Percentiles rank a stretch among this genome's conserved stretches.
Conservation (phyloP, 2,888 invertebrate species). For the Heterodera filipjevi region DNA sequence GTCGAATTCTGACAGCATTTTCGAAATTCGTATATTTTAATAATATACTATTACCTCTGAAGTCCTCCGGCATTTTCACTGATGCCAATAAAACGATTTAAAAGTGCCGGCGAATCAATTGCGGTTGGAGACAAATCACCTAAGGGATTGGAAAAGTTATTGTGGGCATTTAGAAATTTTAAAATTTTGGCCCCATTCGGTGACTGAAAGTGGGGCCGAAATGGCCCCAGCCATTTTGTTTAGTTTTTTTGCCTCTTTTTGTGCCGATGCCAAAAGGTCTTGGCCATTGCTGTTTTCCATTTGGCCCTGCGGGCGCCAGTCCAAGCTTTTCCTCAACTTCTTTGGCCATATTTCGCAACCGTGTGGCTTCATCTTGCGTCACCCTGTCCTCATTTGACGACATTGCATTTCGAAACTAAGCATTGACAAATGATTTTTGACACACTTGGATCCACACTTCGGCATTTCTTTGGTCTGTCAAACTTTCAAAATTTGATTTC, state of each 20-base stretch:
- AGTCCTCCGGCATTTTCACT: neutral
- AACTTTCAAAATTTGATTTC: no score
- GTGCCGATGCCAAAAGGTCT: neutral
- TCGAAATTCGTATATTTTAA: neutral
- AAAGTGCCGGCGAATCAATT: neutral
- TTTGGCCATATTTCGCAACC: neutral
- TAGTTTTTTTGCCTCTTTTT: neutral
- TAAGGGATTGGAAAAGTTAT: neutral
- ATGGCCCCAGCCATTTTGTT: no score
- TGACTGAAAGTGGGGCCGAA: no score
- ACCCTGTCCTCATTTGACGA: neutral
- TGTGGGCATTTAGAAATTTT: no score
- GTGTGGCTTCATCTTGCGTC: neutral
- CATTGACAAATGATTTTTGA: neutral
- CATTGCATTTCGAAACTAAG: neutral
- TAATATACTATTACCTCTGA: neutral
- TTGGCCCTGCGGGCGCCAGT: neutral
- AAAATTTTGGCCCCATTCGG: no score
- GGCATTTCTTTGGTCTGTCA: no score
- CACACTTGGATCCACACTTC: no score
- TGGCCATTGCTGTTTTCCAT: neutral
- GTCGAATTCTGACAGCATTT: neutral
- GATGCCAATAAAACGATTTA: neutral
- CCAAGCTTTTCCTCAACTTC: conserved; percentile 7
- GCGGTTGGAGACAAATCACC: neutral